Evolutionary conservation across 2,888 invertebrate species (phyloP).

Genomic region (Helleia helle): DNA sequence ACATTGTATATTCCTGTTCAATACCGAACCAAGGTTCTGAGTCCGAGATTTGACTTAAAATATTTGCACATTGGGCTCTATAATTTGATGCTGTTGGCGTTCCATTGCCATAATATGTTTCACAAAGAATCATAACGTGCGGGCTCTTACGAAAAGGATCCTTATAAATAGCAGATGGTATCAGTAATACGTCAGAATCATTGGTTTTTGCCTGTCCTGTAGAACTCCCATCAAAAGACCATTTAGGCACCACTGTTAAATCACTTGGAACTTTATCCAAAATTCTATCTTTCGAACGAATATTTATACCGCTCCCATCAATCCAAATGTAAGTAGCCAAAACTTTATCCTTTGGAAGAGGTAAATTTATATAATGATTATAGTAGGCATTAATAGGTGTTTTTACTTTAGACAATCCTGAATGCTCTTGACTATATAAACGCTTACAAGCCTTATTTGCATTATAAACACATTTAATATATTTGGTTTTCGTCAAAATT

Average conservation of each 20-base stretch:
- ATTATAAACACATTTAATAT: not conserved
- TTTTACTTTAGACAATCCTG: conserved; percentile 27
- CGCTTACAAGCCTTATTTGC: conserved; percentile 3
- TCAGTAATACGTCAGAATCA: conserved; percentile 90
- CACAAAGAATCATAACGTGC: conserved; percentile 91
- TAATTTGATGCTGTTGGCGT: conserved; percentile 84
- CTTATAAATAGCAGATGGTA: conserved; percentile 90
- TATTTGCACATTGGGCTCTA: conserved; percentile 77
- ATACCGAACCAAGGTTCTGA: conserved; percentile 92
- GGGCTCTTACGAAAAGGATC: conserved; percentile 93
- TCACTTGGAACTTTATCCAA: conserved; percentile 74
- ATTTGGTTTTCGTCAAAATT: not conserved
- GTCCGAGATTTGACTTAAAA: conserved; percentile 64
- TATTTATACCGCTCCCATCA: conserved; percentile 82
- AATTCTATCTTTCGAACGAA: conserved; percentile 80
- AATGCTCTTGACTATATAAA: conserved; percentile 14
- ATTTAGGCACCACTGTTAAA: conserved; percentile 76
- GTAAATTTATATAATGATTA: conserved; percentile 50
- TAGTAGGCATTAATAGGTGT: conserved; percentile 35
- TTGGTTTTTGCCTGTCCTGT: conserved; percentile 87
- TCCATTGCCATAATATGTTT: conserved; percentile 82
- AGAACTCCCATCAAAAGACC: conserved; percentile 97
- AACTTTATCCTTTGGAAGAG: conserved; percentile 69
- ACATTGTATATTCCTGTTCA: conserved; percentile 92
- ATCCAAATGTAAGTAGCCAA: conserved; percentile 86